Evolutionary conservation across 2,797 vertebrate genomes (phyloP).

Genomic region (Rhynchotus rufescens): DNA sequence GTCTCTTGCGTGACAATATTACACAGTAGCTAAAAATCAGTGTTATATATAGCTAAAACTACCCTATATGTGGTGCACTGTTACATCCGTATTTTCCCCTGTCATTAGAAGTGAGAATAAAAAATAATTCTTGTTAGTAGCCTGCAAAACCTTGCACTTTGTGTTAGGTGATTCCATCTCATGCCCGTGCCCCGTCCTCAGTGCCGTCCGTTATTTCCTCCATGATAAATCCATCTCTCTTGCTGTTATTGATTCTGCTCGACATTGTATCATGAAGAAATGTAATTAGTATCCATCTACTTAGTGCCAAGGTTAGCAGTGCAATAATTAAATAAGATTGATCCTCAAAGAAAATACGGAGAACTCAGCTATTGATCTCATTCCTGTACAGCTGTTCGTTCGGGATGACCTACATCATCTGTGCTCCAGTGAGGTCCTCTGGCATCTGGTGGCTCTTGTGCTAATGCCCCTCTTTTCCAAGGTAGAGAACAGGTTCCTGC

Average conservation of each 20-base stretch:
- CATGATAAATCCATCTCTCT: not conserved
- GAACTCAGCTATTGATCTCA: not conserved
- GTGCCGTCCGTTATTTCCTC: not conserved
- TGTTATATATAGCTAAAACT: not conserved
- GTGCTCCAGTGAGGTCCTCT: not conserved
- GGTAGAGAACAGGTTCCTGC: not conserved
- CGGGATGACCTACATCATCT: not conserved
- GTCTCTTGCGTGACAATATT: not conserved
- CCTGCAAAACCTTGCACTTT: not conserved
- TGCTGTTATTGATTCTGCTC: not conserved
- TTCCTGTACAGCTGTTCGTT: slow-evolving; percentile 19
- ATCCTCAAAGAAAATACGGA: slow-evolving; percentile 19
- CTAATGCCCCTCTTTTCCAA: not conserved
- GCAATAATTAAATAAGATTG: slow-evolving; percentile 25
- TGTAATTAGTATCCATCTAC: not conserved
- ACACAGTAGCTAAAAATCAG: not conserved
- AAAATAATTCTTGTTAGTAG: not conserved
- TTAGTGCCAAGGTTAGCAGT: not conserved
- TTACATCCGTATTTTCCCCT: not conserved
- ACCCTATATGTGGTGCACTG: not conserved
- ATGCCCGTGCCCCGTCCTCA: not conserved
- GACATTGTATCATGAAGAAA: slow-evolving; percentile 15
- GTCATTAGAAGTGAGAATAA: not conserved
- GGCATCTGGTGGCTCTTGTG: not conserved
- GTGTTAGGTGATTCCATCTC: not conserved